phyloP scores from a whole-genome alignment of 2,113 vertebrate species.

The Bubo blakistoni region DNA sequence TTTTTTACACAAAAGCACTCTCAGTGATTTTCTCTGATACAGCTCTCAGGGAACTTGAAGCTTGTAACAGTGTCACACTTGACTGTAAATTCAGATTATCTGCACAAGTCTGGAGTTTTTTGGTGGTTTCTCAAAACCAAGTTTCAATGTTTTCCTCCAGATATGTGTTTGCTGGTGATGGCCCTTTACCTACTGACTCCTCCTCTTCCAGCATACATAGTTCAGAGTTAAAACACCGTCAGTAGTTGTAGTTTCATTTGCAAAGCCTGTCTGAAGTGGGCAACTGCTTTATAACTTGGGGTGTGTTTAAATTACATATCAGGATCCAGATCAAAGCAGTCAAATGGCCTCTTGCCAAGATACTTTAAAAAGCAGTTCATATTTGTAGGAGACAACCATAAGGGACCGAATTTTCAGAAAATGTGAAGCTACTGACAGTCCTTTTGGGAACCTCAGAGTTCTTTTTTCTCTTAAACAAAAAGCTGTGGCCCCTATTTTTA shows the following conservation, averaged over 20 bases:
- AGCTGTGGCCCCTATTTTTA: neutral
- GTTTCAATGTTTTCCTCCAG: neutral
- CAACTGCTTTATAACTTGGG: neutral
- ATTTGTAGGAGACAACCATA: neutral
- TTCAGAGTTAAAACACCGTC: neutral
- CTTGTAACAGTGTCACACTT: neutral
- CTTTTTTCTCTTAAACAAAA: neutral
- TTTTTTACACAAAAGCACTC: neutral
- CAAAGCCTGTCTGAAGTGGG: neutral
- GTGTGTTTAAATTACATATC: slow-evolving; percentile 24
- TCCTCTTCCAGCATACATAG: neutral
- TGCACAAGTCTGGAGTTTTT: neutral
- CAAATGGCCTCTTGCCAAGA: slow-evolving; percentile 10
- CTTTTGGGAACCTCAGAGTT: neutral
- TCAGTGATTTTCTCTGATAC: neutral
- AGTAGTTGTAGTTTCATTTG: neutral
- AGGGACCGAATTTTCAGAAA: neutral
- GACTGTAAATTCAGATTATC: neutral
- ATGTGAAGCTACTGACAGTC: neutral
- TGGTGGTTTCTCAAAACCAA: neutral
- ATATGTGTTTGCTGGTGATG: neutral
- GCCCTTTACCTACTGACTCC: neutral
- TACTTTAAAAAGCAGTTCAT: neutral
- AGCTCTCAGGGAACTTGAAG: neutral
- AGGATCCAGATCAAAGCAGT: slow-evolving; percentile 13